Conservation (phyloP, 35 echinoderm and acorn worm species). For the Stichopus chloronotus region DNA sequence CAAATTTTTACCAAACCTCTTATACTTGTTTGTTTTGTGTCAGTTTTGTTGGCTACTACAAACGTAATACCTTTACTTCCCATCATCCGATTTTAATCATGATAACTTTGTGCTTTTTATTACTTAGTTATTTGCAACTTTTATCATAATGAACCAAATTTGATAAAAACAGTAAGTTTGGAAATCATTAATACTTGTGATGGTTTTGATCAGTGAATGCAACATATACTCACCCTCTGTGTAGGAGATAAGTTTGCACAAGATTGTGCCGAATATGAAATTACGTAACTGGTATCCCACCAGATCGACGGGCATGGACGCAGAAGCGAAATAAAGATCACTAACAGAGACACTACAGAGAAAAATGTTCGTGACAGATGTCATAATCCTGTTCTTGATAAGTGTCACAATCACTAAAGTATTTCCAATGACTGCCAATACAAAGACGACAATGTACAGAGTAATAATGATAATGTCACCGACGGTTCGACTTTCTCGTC, state of each 20-base stretch:
- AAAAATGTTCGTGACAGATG: conserved; percentile 94
- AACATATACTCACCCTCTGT: conserved; percentile 68
- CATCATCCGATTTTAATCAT: too few relatives aligned
- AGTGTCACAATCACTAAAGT: conserved; percentile 87
- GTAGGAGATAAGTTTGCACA: conserved; percentile 82
- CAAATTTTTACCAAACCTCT: too few relatives aligned
- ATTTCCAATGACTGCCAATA: conserved; percentile 87
- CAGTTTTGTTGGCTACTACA: too few relatives aligned
- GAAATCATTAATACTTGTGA: too few relatives aligned
- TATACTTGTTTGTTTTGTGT: too few relatives aligned
- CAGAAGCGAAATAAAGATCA: conserved; percentile 74
- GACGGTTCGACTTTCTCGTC: not conserved
- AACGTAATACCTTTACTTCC: too few relatives aligned
- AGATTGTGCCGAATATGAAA: conserved; percentile 81
- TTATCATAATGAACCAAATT: too few relatives aligned
- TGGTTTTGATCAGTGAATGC: too few relatives aligned
- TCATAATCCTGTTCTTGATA: conserved; percentile 86
- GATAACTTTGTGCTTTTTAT: too few relatives aligned
- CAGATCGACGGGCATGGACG: conserved; percentile 88
- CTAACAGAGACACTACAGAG: conserved; percentile 87
- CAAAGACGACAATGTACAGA: conserved; percentile 67
- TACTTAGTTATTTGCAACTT: too few relatives aligned
- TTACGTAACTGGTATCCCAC: conserved; percentile 83
- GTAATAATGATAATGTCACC: conserved; percentile 39
- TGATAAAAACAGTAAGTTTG: too few relatives aligned